Conservation (phyloP, 1,140 invertebrate genomes). For the Magallana angulata region DNA sequence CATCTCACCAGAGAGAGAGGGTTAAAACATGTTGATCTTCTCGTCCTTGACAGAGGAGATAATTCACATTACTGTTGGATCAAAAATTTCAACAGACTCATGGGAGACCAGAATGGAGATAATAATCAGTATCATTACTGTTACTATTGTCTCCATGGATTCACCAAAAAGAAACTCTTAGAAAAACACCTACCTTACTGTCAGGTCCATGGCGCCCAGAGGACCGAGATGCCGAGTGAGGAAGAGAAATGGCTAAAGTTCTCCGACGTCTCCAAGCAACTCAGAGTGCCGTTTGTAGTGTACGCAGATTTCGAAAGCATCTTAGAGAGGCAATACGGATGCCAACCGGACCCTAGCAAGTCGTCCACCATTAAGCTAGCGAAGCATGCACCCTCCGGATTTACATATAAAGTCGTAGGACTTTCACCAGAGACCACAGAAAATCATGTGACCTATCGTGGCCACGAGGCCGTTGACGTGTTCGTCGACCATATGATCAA, state of each 20-base stretch:
- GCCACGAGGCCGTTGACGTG: background rate
- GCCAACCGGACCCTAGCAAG: background rate
- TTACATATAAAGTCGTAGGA: conserved; percentile 34
- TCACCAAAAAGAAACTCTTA: background rate
- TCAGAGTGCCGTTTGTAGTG: conserved; percentile 18
- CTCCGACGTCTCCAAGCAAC: conserved; percentile 33
- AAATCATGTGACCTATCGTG: conserved; percentile 15
- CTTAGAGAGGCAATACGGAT: background rate
- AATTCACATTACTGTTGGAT: conserved; percentile 37
- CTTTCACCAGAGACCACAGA: background rate
- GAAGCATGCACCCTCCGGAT: conserved; percentile 2
- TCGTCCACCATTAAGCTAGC: background rate
- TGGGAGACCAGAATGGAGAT: background rate
- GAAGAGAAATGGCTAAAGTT: conserved; percentile 37
- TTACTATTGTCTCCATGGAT: background rate
- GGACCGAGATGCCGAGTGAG: conserved; percentile 8
- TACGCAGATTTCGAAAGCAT: conserved; percentile 26
- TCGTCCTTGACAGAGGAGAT: background rate
- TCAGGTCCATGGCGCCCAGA: background rate
- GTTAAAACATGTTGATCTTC: background rate
- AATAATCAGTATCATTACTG: conserved; percentile 14
- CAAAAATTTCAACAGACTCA: conserved; percentile 8
- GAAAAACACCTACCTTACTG: conserved; percentile 6
- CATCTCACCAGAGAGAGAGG: conserved; percentile 19
- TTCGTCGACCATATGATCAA: conserved; percentile 28